A percentile compares a stretch with the other conserved stretches of the same genome.
Conservation (phyloP, 2,797 vertebrate genomes). For the Mallotus villosus region DNA sequence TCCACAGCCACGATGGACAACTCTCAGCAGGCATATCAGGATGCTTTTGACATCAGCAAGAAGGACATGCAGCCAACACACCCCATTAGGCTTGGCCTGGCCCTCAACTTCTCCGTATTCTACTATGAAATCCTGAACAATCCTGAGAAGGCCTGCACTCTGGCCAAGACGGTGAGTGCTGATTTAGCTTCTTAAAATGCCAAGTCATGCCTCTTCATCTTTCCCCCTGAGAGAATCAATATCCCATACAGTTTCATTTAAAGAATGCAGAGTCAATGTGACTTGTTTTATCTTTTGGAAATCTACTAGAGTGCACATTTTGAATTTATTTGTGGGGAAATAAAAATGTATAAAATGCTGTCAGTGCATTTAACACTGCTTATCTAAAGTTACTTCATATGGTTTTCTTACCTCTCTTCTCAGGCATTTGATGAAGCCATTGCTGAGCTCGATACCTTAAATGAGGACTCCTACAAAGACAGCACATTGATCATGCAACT, state of each 20-base stretch:
- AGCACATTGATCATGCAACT: conserved; percentile 99
- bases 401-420: conserved; percentile 32
- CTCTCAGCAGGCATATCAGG: conserved; percentile 95
- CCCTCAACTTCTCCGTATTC: conserved; percentile 99
- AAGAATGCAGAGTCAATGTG: neutral
- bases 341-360: neutral
- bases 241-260: neutral
- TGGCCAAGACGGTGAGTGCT: conserved; percentile 91
- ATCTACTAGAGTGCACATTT: neutral
- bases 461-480: conserved; percentile 99
- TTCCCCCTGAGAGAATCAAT: conserved; percentile 9
- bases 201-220: conserved; percentile 4
- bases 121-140: conserved; percentile 99
- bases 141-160: conserved; percentile 92
- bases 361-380: neutral
- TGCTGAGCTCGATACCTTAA: conserved; percentile 98
- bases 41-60: conserved; percentile 99
- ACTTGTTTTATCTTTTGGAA: neutral
- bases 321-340: conserved; percentile 4
- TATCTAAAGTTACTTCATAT: neutral
- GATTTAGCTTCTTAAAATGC: neutral
- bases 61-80: conserved; percentile 98
- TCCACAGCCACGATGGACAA: conserved; percentile 86
- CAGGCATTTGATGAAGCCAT: conserved; percentile 99
- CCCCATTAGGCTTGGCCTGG: conserved; percentile 96